Conservation (phyloP, 2,797 vertebrate species). For the Ptychobarbus kaznakovi region DNA sequence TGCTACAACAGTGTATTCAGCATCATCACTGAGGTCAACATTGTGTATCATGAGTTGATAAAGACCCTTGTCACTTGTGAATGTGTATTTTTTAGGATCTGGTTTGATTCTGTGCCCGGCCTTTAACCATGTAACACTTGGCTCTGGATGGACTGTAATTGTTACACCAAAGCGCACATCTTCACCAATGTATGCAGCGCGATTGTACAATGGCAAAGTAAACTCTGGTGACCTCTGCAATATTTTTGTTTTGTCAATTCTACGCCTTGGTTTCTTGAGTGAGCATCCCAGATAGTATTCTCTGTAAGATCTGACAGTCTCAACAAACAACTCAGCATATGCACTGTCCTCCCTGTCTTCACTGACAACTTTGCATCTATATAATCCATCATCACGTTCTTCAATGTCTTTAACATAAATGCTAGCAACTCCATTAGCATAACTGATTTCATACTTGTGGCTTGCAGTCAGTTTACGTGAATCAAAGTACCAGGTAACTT, state of each 20-base stretch:
- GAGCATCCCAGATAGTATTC: slow-evolving; percentile 89
- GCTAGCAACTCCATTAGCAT: slow-evolving; percentile 90
- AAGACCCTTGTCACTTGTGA: slow-evolving; percentile 95
- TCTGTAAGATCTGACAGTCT: slow-evolving; percentile 89
- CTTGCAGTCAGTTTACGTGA: slow-evolving; percentile 89
- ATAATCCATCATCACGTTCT: slow-evolving; percentile 92
- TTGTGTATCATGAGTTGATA: slow-evolving; percentile 95
- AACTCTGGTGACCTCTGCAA: slow-evolving; percentile 95
- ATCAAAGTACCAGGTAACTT: slow-evolving; percentile 94
- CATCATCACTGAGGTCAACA: slow-evolving; percentile 87
- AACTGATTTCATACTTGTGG: slow-evolving; percentile 95
- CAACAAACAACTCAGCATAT: slow-evolving; percentile 95
- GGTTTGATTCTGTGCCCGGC: slow-evolving; percentile 94
- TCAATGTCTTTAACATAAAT: slow-evolving; percentile 96
- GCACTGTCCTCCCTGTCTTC: slow-evolving; percentile 94
- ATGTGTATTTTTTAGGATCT: slow-evolving; percentile 92
- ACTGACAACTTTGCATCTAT: slow-evolving; percentile 93
- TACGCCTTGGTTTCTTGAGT: slow-evolving; percentile 89
- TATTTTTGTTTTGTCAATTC: slow-evolving; percentile 88
- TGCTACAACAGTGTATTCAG: slow-evolving; percentile 93
- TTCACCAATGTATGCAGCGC: slow-evolving; percentile 92
- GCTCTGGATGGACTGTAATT: slow-evolving; percentile 97
- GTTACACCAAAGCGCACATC: slow-evolving; percentile 97
- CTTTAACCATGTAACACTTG: slow-evolving; percentile 94
- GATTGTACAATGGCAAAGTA: slow-evolving; percentile 94